Evolutionary conservation across 2,797 vertebrate species (phyloP), one percentile per base, ranked within the genome.

Genomic region (Tadarida brasiliensis): DNA sequence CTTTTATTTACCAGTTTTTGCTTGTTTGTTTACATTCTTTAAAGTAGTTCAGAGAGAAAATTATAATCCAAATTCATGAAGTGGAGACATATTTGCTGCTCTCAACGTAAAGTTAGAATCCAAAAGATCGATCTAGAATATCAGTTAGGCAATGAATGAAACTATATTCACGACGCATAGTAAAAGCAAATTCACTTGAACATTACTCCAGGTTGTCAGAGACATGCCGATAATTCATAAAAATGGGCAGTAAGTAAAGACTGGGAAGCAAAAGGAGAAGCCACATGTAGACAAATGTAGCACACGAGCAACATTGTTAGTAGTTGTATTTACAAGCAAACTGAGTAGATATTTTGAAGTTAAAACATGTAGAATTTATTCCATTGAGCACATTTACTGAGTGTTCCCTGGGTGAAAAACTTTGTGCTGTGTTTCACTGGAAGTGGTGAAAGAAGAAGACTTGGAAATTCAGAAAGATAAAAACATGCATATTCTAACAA

Each of bases 1-100:
- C 77, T 96, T 96, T 90, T 89, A 9, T 80, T 92, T 59, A 77
- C 4, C 17, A 26, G 24, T 57, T 93, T 87, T 90, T 90, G 22
- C 33, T 44, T 65, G 9, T 88, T 81, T 89, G 28, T 85, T 84
- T 7, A 16, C 26, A 84, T 76, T 10, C 10, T 56, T 90, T 91
- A 82, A 91, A 30, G 1, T 47, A 84, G n/a, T 77, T 91, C 82
- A 44, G 67, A 54, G 51, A 87, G 44, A 90, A 96, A 65, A 56
- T 71, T 91, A 54, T 49, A 61, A 73, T 87, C 54, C 68, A 80
- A 30, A 57, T 93, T 51, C 61, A 30, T 59, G 22, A 92, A 85
- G 63, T 15, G 30, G n/a, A 73, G 56, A 78, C 10, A 33, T 77
- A 73, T 82, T 92, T 73, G 19, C 33, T 74, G 8, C 12, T 54